phyloP scores from a whole-genome alignment of 2,888 invertebrate genomes.

The Onthophagus sagittarius region DNA sequence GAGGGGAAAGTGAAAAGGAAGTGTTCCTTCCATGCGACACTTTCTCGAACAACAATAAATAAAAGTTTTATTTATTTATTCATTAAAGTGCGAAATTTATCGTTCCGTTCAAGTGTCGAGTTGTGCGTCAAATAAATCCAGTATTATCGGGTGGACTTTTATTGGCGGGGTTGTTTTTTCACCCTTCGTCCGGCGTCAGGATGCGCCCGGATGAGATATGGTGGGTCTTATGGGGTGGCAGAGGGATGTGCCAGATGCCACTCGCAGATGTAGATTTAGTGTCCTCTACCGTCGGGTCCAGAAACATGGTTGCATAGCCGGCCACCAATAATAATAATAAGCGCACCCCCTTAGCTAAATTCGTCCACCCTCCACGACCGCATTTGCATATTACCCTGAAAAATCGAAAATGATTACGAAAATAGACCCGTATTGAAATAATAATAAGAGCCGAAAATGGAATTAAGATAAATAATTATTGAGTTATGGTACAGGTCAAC shows the following conservation, averaged over 20 bases:
- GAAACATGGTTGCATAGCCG: constrained; percentile 32
- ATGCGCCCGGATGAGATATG: constrained; percentile 10
- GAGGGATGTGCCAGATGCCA: constrained; percentile 29
- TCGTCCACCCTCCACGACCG: not conserved
- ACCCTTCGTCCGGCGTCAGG: constrained; percentile 2
- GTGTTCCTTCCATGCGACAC: not conserved
- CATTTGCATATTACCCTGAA: not conserved
- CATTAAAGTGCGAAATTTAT: not conserved
- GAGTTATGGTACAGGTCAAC: not conserved
- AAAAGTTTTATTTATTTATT: not conserved
- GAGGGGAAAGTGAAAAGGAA: not conserved
- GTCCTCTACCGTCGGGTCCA: constrained; percentile 35
- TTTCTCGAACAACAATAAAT: not conserved
- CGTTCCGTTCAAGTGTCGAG: not conserved
- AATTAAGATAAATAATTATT: not conserved
- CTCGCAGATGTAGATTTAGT: constrained; percentile 38
- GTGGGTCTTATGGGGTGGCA: constrained; percentile 11
- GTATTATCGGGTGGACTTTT: constrained; percentile 3
- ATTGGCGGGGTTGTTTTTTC: not conserved
- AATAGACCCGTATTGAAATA: not conserved
- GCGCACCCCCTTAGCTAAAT: constrained; percentile 22
- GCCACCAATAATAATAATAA: constrained; percentile 32
- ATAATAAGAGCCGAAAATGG: not conserved
- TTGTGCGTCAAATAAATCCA: not conserved
- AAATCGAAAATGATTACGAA: not conserved